phyloP scores from a whole-genome alignment of 2,888 invertebrate species.

The Stictocephala bisonia region DNA sequence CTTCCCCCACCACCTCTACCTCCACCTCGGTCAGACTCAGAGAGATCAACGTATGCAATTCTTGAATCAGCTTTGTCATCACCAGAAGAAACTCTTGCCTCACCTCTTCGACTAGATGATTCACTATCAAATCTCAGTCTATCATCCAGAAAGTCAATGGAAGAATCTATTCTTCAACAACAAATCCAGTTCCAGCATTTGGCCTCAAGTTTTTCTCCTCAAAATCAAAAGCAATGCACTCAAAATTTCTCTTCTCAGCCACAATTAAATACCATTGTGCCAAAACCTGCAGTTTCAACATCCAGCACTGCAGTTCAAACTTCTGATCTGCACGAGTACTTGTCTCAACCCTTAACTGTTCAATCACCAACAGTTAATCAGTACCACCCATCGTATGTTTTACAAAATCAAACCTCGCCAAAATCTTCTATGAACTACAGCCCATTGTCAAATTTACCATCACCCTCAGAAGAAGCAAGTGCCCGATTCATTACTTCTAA shows the following conservation, averaged over 20 bases:
- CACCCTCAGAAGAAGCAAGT: constrained; percentile 73
- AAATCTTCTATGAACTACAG: constrained; percentile 44
- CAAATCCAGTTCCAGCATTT: constrained; percentile 54
- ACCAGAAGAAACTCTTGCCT: constrained; percentile 30
- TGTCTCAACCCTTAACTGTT: constrained; percentile 3
- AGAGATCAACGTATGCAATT: constrained; percentile 33
- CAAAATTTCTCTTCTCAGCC: neutral
- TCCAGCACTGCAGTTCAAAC: constrained; percentile 24
- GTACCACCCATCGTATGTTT: constrained; percentile 1
- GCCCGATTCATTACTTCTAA: constrained; percentile 82
- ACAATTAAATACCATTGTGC: neutral
- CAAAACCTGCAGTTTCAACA: constrained; percentile 18
- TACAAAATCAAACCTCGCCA: constrained; percentile 29
- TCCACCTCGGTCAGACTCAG: constrained; percentile 51
- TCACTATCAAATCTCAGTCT: constrained; percentile 41
- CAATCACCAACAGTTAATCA: neutral
- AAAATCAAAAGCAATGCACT: constrained; percentile 26
- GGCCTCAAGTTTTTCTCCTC: constrained; percentile 51
- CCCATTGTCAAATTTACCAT: constrained; percentile 39
- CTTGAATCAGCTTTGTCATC: constrained; percentile 39
- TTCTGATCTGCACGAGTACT: constrained; percentile 6
- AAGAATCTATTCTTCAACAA: constrained; percentile 51
- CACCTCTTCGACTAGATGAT: constrained; percentile 41
- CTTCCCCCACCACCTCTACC: constrained; percentile 64
- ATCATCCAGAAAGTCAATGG: constrained; percentile 45